Evolutionary conservation across 2,797 vertebrate genomes (phyloP).

Genomic region (Fratercula arctica): DNA sequence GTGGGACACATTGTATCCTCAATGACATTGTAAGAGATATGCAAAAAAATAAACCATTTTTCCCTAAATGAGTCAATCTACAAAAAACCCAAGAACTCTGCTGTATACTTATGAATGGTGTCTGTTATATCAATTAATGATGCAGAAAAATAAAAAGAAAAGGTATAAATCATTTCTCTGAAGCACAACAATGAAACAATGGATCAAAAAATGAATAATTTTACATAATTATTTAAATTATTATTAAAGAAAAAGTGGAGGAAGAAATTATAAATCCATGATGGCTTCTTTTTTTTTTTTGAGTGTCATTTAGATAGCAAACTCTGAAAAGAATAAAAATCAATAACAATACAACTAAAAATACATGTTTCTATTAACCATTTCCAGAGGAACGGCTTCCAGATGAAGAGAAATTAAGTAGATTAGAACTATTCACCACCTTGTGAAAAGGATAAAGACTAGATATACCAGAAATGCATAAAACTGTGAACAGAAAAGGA

Average conservation of each 20-base stretch:
- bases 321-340: background rate
- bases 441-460: background rate
- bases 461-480: background rate
- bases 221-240: background rate
- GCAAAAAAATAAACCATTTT: background rate
- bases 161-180: background rate
- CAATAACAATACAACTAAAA: background rate
- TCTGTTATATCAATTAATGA: background rate
- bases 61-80: background rate
- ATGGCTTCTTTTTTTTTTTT: background rate
- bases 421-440: background rate
- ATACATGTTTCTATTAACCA: background rate
- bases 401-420: background rate
- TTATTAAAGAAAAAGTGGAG: background rate
- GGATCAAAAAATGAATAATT: background rate
- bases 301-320: background rate
- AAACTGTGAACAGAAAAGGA: background rate
- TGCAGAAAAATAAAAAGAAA: background rate
- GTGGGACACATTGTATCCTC: background rate
- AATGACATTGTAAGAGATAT: background rate
- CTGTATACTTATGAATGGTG: background rate
- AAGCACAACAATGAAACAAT: background rate
- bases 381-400: background rate
- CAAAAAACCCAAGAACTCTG: background rate
- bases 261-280: fast-evolving